Conservation (phyloP, 2,888 invertebrate species). For the Terebella lapidaria region DNA sequence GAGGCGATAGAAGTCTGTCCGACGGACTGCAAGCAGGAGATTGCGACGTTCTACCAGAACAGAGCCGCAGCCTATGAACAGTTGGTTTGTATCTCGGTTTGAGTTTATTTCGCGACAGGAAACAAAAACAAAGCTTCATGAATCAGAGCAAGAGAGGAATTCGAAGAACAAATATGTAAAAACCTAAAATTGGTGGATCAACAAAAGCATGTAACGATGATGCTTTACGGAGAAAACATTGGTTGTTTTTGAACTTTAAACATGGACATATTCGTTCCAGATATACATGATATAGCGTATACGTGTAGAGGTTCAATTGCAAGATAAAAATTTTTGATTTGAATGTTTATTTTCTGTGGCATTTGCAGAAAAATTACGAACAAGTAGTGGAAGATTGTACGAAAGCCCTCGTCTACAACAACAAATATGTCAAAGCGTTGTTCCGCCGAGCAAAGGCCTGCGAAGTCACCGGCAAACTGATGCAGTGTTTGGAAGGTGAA, state of each 20-base stretch:
- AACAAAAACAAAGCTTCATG: not conserved
- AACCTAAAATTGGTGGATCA: too few species aligned
- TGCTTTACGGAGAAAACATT: too few species aligned
- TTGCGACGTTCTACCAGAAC: conserved; percentile 92
- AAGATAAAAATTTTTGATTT: not conserved
- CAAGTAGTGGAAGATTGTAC: conserved; percentile 83
- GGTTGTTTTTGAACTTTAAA: too few species aligned
- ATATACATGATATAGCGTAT: too few species aligned
- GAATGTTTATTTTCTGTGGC: not conserved
- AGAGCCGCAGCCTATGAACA: conserved; percentile 93
- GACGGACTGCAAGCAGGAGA: conserved; percentile 63
- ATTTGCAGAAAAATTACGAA: conserved; percentile 65
- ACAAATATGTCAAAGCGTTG: conserved; percentile 82
- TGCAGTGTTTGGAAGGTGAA: conserved; percentile 69
- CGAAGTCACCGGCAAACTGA: conserved; percentile 74
- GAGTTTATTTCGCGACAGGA: not conserved
- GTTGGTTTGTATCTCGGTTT: conserved; percentile 57
- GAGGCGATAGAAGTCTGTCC: conserved; percentile 56
- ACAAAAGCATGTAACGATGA: too few species aligned
- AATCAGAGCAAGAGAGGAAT: too few species aligned
- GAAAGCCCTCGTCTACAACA: conserved; percentile 76
- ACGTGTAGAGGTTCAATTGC: too few species aligned
- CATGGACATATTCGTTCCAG: too few species aligned
- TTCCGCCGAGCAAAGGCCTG: conserved; percentile 64
- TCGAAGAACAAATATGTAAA: too few species aligned